These are phyloP conservation scores for Paratilapia polleni DNA, from an alignment of 2,113 vertebrate genomes.

Conservation along the genomic window DNA sequence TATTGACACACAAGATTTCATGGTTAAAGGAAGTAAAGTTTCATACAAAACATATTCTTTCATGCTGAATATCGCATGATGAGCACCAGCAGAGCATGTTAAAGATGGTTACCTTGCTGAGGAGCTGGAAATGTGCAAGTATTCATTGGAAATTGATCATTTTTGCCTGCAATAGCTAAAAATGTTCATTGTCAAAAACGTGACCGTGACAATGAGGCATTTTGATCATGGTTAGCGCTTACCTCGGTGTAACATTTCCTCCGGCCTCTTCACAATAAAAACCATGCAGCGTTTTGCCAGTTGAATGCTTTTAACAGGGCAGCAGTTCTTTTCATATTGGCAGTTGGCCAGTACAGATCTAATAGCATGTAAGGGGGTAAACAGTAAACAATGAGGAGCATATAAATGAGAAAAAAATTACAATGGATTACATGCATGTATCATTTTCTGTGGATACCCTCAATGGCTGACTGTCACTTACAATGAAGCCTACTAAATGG, in stretches of 20 bases:
- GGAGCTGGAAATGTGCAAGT: no score
- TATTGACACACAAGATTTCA: not conserved
- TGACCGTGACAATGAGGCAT: not conserved
- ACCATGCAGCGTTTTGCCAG: not conserved
- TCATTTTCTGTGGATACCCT: not conserved
- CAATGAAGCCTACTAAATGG: not conserved
- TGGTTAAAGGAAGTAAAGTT: not conserved
- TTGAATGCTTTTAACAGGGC: not conserved
- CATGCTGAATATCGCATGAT: not conserved
- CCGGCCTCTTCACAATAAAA: not conserved
- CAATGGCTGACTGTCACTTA: not conserved
- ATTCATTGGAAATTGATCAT: no score
- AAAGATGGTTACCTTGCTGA: not conserved
- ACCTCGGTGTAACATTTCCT: not conserved
- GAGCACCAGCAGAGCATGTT: not conserved
- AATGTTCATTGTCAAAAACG: not conserved
- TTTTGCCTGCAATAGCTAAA: not conserved
- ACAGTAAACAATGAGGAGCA: not conserved
- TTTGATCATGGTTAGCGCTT: not conserved
- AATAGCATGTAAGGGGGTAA: not conserved
- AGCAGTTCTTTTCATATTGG: not conserved
- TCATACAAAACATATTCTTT: not conserved
- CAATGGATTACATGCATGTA: not conserved
- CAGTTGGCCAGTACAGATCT: not conserved
- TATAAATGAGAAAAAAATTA: not conserved